Conservation (phyloP, 2,113 vertebrate species). For the Sitta europaea region DNA sequence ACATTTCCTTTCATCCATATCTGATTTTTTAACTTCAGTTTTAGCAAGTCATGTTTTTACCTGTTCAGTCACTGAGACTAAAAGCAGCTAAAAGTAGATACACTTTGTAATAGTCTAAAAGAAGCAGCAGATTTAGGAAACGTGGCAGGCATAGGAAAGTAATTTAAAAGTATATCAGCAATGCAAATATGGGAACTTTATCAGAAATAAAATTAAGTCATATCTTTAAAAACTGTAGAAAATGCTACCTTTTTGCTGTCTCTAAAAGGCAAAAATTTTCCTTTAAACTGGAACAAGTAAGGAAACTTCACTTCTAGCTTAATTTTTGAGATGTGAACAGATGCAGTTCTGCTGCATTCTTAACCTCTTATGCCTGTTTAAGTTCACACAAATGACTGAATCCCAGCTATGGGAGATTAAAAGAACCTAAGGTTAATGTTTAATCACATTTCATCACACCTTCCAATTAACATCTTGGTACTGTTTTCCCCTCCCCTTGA, state of each 20-base stretch:
- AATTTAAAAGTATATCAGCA: neutral
- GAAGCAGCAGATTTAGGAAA: neutral
- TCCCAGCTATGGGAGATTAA: neutral
- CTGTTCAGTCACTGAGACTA: neutral
- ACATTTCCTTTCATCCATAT: neutral
- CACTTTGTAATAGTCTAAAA: neutral
- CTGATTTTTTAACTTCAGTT: neutral
- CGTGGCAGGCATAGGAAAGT: rapidly evolving
- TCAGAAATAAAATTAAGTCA: neutral
- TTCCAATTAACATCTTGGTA: neutral
- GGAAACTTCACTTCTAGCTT: neutral
- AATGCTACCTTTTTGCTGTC: neutral
- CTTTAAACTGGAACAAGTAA: neutral
- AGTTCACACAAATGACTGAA: neutral
- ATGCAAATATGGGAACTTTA: neutral
- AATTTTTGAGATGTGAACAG: neutral
- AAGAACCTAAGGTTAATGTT: neutral
- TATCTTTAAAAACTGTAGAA: neutral
- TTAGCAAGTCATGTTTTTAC: neutral
- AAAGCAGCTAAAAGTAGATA: neutral
- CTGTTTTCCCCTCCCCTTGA: neutral
- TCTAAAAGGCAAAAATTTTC: neutral
- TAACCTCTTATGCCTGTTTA: neutral
- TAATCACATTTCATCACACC: neutral
- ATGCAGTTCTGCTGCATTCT: neutral